Base-by-base conservation (phyloP, 2,113 vertebrate species). In the Hippocampus guttulatus region DNA sequence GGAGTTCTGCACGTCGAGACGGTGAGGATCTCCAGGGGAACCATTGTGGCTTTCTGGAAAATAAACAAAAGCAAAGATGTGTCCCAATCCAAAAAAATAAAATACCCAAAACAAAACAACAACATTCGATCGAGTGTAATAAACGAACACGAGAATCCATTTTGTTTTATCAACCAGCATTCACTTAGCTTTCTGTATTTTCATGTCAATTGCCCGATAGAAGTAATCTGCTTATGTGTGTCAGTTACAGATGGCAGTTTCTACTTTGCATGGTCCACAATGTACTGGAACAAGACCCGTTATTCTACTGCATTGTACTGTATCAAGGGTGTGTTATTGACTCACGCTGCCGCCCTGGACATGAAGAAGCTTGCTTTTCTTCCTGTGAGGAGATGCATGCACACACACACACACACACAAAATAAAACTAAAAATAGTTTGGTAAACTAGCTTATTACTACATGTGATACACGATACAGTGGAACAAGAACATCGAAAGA, bases 1-100 rank as follows among this genome's bases (percentile, higher is more conserved):
- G 30, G 84, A 73, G 58, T 54, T 74, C 58, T 77, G 81, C 71
- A 80, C 72, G 51, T 40, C 68, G 67, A 58, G 69, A 63, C 64
- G 73, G n/a, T 78, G 51, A 68, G 76, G 68, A 75, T 69, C 68
- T 70, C 60, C 33, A 67, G 41, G 45, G 55, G 76, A 61, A 1
- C 41, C 49, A 7, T 64, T 23, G n/a, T 4, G 55, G 23, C 65
- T 75, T 77, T 82, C 87, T 88, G 57, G 1, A 55, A 40, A 64
- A 74, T 33, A 74, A 49, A 64, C 0, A 2, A 68, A 70, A 61
- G 57, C 2, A 61, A 64, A 69, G 2, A 80, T 80, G 67, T 25
- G 54, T 16, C 23, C 33, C 43, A 45, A 45, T 45, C 12, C 33
- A 47, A 71, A 43, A 1, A 55, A 58, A 55, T 0, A 30, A 18